Percentiles rank a stretch among this genome's conserved stretches.
phyloP scores from a whole-genome alignment of 2,797 vertebrate genomes.

The Alosa sapidissima region DNA sequence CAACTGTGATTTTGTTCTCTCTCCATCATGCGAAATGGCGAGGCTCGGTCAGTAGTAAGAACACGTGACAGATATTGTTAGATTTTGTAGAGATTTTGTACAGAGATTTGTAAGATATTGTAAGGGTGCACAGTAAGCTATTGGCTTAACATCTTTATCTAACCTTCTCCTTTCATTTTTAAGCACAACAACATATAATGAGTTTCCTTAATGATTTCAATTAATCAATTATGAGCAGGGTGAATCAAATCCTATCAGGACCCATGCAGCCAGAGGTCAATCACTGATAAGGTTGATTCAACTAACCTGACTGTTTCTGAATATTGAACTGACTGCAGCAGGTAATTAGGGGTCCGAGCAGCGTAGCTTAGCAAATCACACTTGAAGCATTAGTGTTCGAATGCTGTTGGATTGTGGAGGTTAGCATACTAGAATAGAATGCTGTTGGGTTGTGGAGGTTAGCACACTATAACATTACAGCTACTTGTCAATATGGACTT shows the following conservation, averaged over 20 bases:
- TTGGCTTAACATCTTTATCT: not conserved
- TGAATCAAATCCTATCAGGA: not conserved
- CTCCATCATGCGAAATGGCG: not conserved
- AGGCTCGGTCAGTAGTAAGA: not conserved
- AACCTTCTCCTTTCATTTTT: not conserved
- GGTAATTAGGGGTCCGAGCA: too few relatives aligned
- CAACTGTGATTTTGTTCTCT: not conserved
- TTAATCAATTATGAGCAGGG: slow-evolving; percentile 21
- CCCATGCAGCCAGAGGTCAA: not conserved
- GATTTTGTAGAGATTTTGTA: not conserved
- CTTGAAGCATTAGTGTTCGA: too few relatives aligned
- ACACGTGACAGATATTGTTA: not conserved
- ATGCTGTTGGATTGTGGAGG: too few relatives aligned
- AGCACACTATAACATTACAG: too few relatives aligned
- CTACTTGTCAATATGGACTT: too few relatives aligned
- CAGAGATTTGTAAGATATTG: not conserved
- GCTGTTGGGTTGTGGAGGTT: too few relatives aligned
- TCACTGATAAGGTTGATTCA: slow-evolving; percentile 8
- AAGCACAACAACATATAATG: not conserved
- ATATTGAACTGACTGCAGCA: not conserved
- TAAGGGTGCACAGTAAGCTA: not conserved
- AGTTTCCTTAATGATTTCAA: not conserved
- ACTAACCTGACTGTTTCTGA: not conserved
- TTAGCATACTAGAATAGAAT: too few relatives aligned
- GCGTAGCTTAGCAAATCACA: too few relatives aligned